Evolutionary conservation across 2,888 invertebrate species (phyloP).

Genomic region (Deroplatys truncata): DNA sequence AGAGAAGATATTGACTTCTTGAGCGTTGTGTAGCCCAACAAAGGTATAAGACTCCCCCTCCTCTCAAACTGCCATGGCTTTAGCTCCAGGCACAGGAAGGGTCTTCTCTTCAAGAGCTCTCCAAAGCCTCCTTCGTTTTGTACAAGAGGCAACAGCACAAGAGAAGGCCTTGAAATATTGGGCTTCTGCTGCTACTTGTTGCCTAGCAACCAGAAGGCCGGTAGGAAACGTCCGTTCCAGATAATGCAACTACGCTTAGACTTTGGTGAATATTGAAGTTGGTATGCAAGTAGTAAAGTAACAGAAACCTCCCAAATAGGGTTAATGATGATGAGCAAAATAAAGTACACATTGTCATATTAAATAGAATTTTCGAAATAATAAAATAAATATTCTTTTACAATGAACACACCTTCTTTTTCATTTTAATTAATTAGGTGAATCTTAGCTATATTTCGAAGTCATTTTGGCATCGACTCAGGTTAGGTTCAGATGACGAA

Average conservation of each 20-base stretch:
- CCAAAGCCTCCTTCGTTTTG: not conserved
- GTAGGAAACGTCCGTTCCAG: not conserved
- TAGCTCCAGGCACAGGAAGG: not conserved
- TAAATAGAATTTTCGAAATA: no score
- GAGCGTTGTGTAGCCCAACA: not conserved
- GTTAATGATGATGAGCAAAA: no score
- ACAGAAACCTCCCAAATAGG: no score
- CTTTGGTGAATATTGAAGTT: no score
- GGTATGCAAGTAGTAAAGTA: no score
- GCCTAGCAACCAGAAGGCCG: not conserved
- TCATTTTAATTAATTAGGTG: no score
- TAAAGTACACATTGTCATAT: no score
- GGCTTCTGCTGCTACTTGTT: not conserved
- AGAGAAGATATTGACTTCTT: not conserved
- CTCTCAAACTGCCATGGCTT: not conserved
- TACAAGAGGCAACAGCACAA: not conserved
- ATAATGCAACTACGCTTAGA: not conserved
- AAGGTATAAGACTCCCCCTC: not conserved
- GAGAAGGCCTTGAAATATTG: not conserved
- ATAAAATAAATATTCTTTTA: no score
- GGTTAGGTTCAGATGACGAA: no score
- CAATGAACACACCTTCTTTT: no score
- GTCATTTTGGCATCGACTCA: no score
- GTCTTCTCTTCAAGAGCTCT: not conserved
- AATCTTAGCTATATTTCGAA: no score